phyloP scores from a whole-genome alignment of 2,797 vertebrate genomes.

The Nyctibius grandis region DNA sequence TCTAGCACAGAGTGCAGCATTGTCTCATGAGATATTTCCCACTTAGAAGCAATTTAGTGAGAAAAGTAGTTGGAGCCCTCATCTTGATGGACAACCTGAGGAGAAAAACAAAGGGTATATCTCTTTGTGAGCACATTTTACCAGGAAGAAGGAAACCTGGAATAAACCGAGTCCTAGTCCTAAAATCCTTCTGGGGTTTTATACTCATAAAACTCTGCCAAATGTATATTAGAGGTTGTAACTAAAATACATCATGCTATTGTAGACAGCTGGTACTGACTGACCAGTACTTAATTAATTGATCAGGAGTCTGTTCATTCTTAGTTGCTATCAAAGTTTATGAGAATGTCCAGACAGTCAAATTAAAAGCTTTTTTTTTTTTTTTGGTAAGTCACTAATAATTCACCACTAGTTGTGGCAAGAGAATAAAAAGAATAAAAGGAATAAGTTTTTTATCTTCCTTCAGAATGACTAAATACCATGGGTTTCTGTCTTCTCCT shows the following conservation, averaged over 20 bases:
- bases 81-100: not conserved
- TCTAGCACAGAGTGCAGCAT: not conserved
- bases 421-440: not conserved
- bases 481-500: not conserved
- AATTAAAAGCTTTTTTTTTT: too few species aligned
- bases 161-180: not conserved
- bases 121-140: not conserved
- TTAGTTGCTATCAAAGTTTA: not conserved
- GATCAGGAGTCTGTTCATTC: not conserved
- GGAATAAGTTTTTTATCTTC: not conserved
- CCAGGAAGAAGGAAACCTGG: not conserved
- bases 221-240: not conserved
- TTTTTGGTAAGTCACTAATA: not conserved
- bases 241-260: not conserved
- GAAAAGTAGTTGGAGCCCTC: not conserved
- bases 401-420: not conserved
- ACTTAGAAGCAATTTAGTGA: not conserved
- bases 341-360: not conserved
- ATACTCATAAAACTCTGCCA: not conserved
- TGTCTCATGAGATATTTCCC: not conserved
- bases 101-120: not conserved
- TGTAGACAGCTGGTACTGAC: not conserved
- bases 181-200: not conserved
- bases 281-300: not conserved
- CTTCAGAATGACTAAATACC: not conserved